A percentile compares a stretch with the other conserved stretches of the same genome.
These are phyloP conservation scores for Alviniconcha strummeri DNA, from an alignment of 2,888 invertebrate genomes.

Conservation along the genomic window DNA sequence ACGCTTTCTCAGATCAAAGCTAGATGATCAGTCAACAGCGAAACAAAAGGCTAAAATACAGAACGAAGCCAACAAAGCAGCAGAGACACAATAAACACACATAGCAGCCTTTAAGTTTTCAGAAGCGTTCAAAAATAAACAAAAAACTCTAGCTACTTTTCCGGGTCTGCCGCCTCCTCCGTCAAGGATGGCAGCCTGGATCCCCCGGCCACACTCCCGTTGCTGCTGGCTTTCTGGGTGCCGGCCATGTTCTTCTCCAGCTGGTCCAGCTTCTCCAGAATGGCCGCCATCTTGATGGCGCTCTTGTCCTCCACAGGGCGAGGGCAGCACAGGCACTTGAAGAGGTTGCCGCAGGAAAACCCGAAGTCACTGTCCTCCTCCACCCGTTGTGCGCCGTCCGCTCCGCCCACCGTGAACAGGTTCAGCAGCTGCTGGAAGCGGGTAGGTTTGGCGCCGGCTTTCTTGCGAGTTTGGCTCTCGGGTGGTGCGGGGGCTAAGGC, in stretches of 20 bases:
- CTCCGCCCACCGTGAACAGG: constrained; percentile 41
- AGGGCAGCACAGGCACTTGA: constrained; percentile 62
- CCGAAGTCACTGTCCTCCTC: constrained; percentile 57
- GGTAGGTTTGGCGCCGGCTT: constrained; percentile 19
- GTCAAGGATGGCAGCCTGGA: constrained; percentile 24
- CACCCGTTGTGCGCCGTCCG: constrained; percentile 35
- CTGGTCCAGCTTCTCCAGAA: constrained; percentile 52
- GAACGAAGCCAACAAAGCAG: not conserved
- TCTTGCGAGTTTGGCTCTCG: not conserved
- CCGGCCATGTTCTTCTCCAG: constrained; percentile 35
- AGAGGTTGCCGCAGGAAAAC: constrained; percentile 62
- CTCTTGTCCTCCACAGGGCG: constrained; percentile 25
- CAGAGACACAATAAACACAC: not conserved
- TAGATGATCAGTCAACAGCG: no score
- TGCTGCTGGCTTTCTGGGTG: constrained; percentile 28
- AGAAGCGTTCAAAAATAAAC: no score
- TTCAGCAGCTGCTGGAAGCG: constrained; percentile 48
- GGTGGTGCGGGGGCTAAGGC: constrained; percentile 14
- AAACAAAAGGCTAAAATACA: not conserved
- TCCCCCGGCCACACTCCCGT: not conserved
- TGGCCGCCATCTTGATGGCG: constrained; percentile 50
- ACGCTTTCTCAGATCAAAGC: no score
- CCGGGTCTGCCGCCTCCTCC: constrained; percentile 6
- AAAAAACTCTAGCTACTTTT: constrained; percentile 9
- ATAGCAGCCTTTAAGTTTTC: not conserved